Evolutionary conservation across 2,797 vertebrate genomes (phyloP).

Genomic region (Coilia nasus): DNA sequence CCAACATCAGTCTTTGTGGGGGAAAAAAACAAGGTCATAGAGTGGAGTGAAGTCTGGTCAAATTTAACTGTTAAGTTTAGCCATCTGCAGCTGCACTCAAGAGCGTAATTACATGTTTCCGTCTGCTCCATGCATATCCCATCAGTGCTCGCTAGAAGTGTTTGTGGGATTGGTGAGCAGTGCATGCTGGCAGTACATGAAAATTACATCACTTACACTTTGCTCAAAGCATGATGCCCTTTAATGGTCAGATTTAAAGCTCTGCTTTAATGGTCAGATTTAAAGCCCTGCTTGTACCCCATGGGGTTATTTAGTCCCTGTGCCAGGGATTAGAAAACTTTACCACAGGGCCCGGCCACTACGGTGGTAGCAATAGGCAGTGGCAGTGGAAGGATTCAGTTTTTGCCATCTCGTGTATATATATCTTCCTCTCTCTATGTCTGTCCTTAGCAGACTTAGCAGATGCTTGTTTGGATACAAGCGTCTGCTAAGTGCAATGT

Average conservation of each 20-base stretch:
- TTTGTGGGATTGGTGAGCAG: background rate
- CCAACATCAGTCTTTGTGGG: background rate
- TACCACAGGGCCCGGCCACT: too few species aligned
- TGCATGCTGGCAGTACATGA: background rate
- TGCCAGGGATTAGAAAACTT: too few species aligned
- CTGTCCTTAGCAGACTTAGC: too few species aligned
- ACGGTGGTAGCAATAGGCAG: too few species aligned
- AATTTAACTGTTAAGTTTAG: background rate
- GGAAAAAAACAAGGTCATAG: conserved; percentile 6
- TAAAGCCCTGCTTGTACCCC: too few species aligned
- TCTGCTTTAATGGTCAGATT: too few species aligned
- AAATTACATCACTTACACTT: background rate
- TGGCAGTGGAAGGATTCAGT: too few species aligned
- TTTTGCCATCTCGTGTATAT: background rate
- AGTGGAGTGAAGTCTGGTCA: background rate
- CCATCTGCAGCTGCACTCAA: background rate
- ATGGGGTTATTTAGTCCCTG: too few species aligned
- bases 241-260: background rate
- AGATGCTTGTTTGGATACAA: too few species aligned
- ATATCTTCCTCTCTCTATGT: background rate
- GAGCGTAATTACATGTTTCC: conserved; percentile 10
- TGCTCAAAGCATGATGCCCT: background rate
- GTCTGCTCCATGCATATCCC: background rate
- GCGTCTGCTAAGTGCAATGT: too few species aligned
- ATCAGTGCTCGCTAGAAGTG: background rate